phyloP scores from a whole-genome alignment of 1,140 invertebrate species.

The Palaemon carinicauda region DNA sequence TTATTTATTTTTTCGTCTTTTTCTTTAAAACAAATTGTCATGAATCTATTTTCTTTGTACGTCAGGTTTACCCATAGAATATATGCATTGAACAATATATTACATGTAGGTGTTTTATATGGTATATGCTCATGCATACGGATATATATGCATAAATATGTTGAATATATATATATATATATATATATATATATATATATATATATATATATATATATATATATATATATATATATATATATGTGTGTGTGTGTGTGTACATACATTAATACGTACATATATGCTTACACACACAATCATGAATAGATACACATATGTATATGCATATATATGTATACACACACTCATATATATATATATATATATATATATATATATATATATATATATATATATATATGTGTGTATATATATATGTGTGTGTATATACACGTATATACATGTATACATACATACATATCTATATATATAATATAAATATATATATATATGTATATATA shows the following conservation, averaged over 20 bases:
- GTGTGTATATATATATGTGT: background rate
- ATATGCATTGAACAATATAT: too few species aligned
- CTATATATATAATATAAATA: background rate
- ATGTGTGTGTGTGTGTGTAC: background rate
- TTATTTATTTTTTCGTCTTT: too few species aligned
- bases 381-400: too few species aligned
- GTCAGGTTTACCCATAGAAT: too few species aligned
- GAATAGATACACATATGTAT: background rate
- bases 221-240: conserved; percentile 2
- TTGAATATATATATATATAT: background rate
- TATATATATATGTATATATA: background rate
- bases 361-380: conserved; percentile 2
- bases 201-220: conserved; percentile 2
- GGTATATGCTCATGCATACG: too few species aligned
- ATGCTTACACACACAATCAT: background rate
- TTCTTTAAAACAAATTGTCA: too few species aligned
- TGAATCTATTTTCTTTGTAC: too few species aligned
- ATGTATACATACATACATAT: background rate
- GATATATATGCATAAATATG: too few species aligned
- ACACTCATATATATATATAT: background rate
- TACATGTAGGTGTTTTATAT: too few species aligned
- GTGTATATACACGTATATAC: background rate
- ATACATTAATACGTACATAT: background rate
- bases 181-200: too few species aligned
- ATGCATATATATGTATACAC: background rate